phyloP scores from a whole-genome alignment of 2,113 vertebrate genomes.

The Sylvietta virens region DNA sequence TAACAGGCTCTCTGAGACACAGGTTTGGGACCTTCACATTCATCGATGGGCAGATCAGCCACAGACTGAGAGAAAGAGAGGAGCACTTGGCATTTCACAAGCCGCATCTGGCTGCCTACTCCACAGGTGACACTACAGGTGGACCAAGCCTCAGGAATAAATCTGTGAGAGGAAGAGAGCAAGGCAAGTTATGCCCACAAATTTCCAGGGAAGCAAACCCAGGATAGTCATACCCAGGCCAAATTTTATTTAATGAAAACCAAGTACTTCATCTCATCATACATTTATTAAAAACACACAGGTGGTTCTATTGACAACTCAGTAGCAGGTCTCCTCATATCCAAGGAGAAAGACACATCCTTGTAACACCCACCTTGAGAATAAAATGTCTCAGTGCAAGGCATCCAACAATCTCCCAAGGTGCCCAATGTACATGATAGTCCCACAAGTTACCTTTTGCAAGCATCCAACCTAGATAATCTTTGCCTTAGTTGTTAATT shows the following conservation, averaged over 20 bases:
- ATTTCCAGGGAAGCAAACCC: not conserved
- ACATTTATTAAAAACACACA: not conserved
- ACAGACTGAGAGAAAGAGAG: constrained; percentile 94
- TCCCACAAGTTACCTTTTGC: not conserved
- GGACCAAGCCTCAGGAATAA: constrained; percentile 89
- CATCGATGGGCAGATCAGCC: constrained; percentile 88
- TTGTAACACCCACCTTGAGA: not conserved
- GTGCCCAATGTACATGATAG: not conserved
- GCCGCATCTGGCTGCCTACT: constrained; percentile 80
- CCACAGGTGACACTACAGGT: constrained; percentile 89
- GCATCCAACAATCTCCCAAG: not conserved
- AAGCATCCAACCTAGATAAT: not conserved
- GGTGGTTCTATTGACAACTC: not conserved
- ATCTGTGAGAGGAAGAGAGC: constrained; percentile 69
- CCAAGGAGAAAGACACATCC: not conserved
- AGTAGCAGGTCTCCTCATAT: not conserved
- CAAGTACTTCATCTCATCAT: not conserved
- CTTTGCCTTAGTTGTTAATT: not conserved
- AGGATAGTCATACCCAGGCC: not conserved
- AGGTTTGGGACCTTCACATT: constrained; percentile 89
- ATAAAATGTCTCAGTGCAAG: not conserved
- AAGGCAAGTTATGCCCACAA: not conserved
- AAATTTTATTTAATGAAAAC: not conserved
- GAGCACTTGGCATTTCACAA: constrained; percentile 88
- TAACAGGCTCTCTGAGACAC: constrained; percentile 82